These are phyloP conservation scores for Nemurella pictetii DNA, from an alignment of 2,888 invertebrate genomes.

Conservation along the genomic window DNA sequence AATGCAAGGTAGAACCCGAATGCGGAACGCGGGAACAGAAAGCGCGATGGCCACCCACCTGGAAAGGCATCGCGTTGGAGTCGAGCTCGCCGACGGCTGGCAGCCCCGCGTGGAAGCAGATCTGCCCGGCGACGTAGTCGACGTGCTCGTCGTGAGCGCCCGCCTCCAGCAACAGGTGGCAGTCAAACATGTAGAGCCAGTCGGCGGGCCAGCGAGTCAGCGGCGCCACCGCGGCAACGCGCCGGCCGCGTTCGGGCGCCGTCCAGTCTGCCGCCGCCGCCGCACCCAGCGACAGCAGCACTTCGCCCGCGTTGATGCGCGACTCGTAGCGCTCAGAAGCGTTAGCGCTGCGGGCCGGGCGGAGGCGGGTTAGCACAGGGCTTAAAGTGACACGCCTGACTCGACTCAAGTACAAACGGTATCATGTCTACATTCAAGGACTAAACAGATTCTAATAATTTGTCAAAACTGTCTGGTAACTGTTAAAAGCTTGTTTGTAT, in stretches of 20 bases:
- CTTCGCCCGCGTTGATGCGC: constrained; percentile 54
- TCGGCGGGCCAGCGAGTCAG: constrained; percentile 35
- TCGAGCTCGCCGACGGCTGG: constrained; percentile 36
- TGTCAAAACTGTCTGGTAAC: too few relatives aligned
- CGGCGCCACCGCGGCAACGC: neutral
- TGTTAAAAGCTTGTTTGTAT: too few relatives aligned
- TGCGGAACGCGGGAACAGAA: too few relatives aligned
- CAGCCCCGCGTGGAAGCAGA: constrained; percentile 38
- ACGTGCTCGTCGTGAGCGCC: constrained; percentile 52
- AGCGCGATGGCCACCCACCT: neutral
- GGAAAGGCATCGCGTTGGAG: constrained; percentile 15
- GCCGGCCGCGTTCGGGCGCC: neutral
- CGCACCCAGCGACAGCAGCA: constrained; percentile 44
- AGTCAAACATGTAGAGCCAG: constrained; percentile 58
- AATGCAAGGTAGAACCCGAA: too few relatives aligned
- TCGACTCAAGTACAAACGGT: too few relatives aligned
- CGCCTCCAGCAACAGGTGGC: constrained; percentile 48
- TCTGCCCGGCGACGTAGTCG: constrained; percentile 48
- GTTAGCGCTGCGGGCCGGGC: neutral
- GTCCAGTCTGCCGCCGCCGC: neutral
- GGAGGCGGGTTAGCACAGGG: neutral
- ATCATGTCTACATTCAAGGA: too few relatives aligned
- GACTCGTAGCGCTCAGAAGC: constrained; percentile 12
- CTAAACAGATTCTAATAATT: too few relatives aligned
- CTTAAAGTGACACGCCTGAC: too few relatives aligned